Base-by-base conservation (phyloP, 2,888 invertebrate species). In the Stenolophus ochropezus region DNA sequence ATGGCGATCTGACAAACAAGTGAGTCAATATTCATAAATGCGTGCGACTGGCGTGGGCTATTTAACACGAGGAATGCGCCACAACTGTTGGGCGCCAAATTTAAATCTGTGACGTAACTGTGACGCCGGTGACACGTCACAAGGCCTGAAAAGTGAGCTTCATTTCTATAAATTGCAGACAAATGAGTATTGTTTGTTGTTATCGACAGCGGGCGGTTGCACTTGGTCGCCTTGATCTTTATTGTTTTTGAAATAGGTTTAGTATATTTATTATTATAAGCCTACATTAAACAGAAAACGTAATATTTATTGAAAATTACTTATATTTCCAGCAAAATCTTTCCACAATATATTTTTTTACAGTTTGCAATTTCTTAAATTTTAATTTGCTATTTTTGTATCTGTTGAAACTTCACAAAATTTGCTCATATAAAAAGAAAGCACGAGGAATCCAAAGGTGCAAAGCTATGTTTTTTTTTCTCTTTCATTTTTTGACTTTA, bases 11-110 rank as follows among this genome's bases (percentile, higher is more conserved):
- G 65, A 81, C 81, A 81, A 81, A 74, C 74, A 81, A 75, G 61
- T 81, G 81, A 81, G 75, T 81, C 81, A 81, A 81, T 81, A 81
- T 81, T 81, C 61, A 61, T 75, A 75, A 75, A 81, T 81, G 81
- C 47, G 75, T 81, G 47, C 51, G 61, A 20, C 14, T 73, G 33
- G 42, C 65, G 78, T 78, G 78, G 78, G 78, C 65, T 23, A 78
- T 78, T 79, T 79, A 49, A 53, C 33, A 16, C 18, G 18, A 51
- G 65, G 53, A 69, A 65, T 65, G 79, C 79, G 51, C 18, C 65
- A 69, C 42, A 65, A 78, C 20, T 49, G 49, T 65, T 79, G 21
- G 27, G 51, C 78, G 61, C 78, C 78, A 58, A 76, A 56, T 78
- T 78, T 65, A 61, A 65, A 78, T 65, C 4, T 47, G 78, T 78